phyloP scores from a whole-genome alignment of 2,113 vertebrate genomes.

The Micromys minutus region DNA sequence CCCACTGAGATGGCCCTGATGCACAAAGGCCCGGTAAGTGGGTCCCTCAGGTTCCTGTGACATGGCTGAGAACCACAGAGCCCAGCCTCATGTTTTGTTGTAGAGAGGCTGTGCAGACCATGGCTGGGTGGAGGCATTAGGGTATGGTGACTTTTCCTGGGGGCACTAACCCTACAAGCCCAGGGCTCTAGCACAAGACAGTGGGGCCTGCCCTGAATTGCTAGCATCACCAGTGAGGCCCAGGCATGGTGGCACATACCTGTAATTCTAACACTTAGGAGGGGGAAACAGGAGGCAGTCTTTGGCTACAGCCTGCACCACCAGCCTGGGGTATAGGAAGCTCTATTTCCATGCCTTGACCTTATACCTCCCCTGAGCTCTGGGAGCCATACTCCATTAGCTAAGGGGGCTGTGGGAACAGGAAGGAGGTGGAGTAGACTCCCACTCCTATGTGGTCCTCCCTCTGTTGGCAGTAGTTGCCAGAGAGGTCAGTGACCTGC shows the following conservation, averaged over 20 bases:
- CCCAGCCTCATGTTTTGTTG: not conserved
- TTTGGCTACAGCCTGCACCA: not conserved
- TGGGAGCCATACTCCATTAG: slow-evolving; percentile 49
- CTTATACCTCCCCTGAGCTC: slow-evolving; percentile 42
- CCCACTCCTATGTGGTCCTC: slow-evolving; percentile 30
- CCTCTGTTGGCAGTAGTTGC: slow-evolving; percentile 50
- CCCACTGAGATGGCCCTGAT: slow-evolving; percentile 97
- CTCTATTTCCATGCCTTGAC: not conserved
- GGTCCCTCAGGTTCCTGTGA: rapidly evolving
- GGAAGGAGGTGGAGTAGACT: slow-evolving; percentile 46
- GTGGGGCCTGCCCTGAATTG: rapidly evolving
- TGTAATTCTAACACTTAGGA: not conserved
- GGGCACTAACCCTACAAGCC: rapidly evolving
- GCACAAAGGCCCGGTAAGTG: slow-evolving; percentile 89
- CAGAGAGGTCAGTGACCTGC: slow-evolving; percentile 66
- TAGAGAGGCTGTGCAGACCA: not conserved
- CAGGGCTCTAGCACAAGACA: not conserved
- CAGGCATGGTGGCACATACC: not conserved
- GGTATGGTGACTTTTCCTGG: rapidly evolving
- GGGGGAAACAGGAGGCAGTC: not conserved
- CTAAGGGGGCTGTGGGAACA: not conserved
- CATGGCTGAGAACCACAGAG: not conserved
- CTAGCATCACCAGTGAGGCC: not conserved
- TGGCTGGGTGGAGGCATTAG: not conserved
- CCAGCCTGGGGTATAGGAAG: not conserved